Percentiles rank a stretch among this genome's conserved stretches.
Evolutionary conservation across 1,140 invertebrate species (phyloP).

Genomic region (Drusus annulatus): DNA sequence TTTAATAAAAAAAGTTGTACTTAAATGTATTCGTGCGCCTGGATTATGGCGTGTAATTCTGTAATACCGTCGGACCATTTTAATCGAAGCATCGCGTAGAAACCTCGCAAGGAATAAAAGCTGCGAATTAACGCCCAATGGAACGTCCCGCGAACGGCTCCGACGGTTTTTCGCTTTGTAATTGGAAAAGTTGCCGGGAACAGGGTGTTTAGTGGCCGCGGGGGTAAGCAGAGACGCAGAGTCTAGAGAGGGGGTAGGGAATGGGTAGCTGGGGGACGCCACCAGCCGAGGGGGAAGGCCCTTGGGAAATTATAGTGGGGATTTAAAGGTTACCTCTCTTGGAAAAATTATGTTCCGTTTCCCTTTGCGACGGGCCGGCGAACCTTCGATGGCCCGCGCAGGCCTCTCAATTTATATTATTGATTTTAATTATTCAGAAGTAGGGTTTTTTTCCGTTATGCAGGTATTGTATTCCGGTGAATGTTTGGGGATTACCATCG

Average conservation of each 20-base stretch:
- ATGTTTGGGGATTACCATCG: too few relatives aligned
- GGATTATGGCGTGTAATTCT: background rate
- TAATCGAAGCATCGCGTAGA: conserved; percentile 3
- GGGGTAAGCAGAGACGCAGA: background rate
- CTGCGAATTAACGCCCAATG: conserved; percentile 49
- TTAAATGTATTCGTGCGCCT: background rate
- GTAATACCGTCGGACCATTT: background rate
- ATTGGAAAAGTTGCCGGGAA: conserved; percentile 59
- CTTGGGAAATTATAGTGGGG: conserved; percentile 60
- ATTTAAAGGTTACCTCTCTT: conserved; percentile 59
- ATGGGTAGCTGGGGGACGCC: background rate
- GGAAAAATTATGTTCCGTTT: conserved; percentile 58
- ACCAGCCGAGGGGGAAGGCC: conserved; percentile 39
- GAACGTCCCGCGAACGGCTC: conserved; percentile 23
- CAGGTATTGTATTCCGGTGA: too few relatives aligned
- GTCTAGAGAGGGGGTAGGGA: background rate
- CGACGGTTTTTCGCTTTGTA: conserved; percentile 47
- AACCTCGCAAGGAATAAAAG: background rate
- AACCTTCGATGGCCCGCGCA: too few relatives aligned
- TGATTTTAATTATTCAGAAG: too few relatives aligned
- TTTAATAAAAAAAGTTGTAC: background rate
- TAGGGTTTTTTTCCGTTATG: too few relatives aligned
- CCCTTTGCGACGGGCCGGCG: conserved; percentile 20
- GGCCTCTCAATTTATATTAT: too few relatives aligned
- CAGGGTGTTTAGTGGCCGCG: conserved; percentile 54